Evolutionary conservation across 1,140 invertebrate genomes (phyloP), one percentile per base, ranked within the genome.

Genomic region (Brachionus calyciflorus): DNA sequence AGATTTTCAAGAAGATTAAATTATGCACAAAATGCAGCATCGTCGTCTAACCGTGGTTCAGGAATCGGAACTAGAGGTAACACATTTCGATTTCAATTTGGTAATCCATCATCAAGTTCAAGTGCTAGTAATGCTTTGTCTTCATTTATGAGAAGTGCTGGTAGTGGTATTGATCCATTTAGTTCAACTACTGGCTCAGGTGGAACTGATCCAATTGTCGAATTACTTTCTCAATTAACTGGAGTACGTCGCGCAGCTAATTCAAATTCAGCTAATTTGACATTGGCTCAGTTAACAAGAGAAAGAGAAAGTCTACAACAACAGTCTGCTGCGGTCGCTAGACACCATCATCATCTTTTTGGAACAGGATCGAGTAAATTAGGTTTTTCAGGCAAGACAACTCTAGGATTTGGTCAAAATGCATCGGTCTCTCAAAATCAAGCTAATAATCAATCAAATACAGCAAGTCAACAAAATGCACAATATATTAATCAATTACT

Each of bases 221-320:
- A 96, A 87, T 87, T 96, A 78, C 86, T 96, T 73, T 93, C 92
- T 65, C 93, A 95, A 85, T 88, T 96, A 81, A 93, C 92, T 26
- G 93, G 92, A 78, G 92, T 93, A 78, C 87, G 92, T 80, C 88
- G 92, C 84, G 80, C 80, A 33, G 79, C 79, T 40, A 51, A 57
- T 6, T 5, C 69, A 24, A 44, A 73, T 73, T 24, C 51, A 30
- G 30, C 24, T 30, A 49, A 26, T 33, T 19, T 73, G 0, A 65
- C 60, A 14, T 28, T 51, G 7, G 69, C 44, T 30, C 69, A 73
- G 24, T n/a, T 73, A 30, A 51, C 69, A 0, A 19, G 69, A 1
- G 69, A 73, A 19, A 28, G 69, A 21, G 69, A 73, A 51, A 73
- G 24, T 24, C 46, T 73, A 19, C 69, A 73, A 17, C 68, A 70